phyloP scores from a whole-genome alignment of 2,797 vertebrate species.

The Cygnus olor region DNA sequence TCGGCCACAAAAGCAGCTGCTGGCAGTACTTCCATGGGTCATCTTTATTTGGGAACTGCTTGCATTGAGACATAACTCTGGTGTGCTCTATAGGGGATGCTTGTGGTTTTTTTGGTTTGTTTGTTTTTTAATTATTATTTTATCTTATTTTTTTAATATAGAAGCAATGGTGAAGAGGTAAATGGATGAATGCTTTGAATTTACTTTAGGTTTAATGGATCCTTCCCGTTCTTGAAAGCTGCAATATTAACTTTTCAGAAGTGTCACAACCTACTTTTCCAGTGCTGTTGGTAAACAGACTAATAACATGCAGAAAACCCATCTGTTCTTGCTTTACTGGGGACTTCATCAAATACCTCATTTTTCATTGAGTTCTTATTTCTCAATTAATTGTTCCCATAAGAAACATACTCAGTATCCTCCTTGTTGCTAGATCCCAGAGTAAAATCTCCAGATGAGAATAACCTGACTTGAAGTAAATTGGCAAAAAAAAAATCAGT shows the following conservation, averaged over 20 bases:
- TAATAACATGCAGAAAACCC: background rate
- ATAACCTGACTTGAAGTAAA: constrained; percentile 4
- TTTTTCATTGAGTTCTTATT: background rate
- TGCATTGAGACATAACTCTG: background rate
- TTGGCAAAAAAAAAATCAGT: background rate
- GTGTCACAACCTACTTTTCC: background rate
- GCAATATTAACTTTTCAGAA: background rate
- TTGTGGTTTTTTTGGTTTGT: background rate
- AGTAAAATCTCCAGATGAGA: background rate
- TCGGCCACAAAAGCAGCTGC: background rate
- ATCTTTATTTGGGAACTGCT: background rate
- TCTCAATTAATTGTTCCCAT: background rate
- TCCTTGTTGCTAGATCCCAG: background rate
- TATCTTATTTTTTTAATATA: background rate
- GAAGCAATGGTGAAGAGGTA: background rate
- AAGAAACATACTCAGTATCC: background rate
- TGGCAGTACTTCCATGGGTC: background rate
- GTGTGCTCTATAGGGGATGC: background rate
- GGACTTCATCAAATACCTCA: background rate
- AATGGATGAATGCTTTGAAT: background rate
- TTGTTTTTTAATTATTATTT: too few species aligned
- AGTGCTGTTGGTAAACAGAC: background rate
- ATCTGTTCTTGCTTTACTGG: background rate
- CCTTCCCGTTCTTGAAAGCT: background rate
- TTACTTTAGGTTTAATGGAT: background rate